These are phyloP conservation scores for Drosophila ezoana DNA, from an alignment of 2,888 invertebrate genomes.

Conservation along the genomic window DNA sequence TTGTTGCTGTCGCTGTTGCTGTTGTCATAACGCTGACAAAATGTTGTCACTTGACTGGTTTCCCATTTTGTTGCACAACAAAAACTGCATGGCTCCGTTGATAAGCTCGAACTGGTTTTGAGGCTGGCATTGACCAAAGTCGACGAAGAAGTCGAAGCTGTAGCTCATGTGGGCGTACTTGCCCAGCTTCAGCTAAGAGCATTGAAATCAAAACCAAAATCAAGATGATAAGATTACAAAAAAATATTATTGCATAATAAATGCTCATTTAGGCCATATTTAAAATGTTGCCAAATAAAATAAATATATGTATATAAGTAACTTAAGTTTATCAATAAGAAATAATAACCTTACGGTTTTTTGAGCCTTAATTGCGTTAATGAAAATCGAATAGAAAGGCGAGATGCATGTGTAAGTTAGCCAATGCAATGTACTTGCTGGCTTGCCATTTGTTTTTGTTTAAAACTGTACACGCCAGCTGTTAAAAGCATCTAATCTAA, in stretches of 20 bases:
- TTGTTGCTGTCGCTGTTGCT: conserved; percentile 23
- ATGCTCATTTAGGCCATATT: neutral
- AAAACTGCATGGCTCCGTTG: conserved; percentile 46
- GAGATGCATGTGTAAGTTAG: too few relatives aligned
- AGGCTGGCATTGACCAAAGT: conserved; percentile 19
- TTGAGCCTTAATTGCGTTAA: too few relatives aligned
- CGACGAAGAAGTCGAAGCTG: neutral
- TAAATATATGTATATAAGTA: too few relatives aligned
- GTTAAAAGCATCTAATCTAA: conserved; percentile 30
- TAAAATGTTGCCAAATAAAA: neutral
- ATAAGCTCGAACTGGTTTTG: conserved; percentile 53
- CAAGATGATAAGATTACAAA: conserved; percentile 45
- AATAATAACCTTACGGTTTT: too few relatives aligned
- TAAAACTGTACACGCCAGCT: neutral
- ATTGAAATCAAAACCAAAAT: conserved; percentile 30
- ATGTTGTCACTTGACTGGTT: conserved; percentile 73
- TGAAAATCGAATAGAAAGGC: too few relatives aligned
- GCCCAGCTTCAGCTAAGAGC: conserved; percentile 16
- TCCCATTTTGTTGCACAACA: conserved; percentile 64
- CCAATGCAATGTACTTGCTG: too few relatives aligned
- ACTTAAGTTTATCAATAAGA: too few relatives aligned
- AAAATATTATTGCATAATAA: neutral
- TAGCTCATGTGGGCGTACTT: conserved; percentile 46
- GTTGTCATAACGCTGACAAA: conserved; percentile 62
- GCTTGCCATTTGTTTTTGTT: too few relatives aligned